Base-by-base conservation (phyloP, 2,888 invertebrate species). In the Mythimna pallens region DNA sequence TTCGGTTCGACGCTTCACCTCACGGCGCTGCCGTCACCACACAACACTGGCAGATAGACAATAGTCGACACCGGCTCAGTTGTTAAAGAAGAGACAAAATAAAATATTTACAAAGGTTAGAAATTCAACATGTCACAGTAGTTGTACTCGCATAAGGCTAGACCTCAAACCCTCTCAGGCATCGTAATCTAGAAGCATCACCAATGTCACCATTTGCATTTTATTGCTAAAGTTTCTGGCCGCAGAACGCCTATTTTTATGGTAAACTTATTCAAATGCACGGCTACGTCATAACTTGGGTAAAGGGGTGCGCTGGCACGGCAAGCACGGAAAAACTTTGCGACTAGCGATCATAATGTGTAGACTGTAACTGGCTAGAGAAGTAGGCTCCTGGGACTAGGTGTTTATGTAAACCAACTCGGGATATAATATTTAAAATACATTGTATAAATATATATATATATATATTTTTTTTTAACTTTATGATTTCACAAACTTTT, bases 221-320 rank as follows among this genome's bases (percentile, higher is more conserved):
- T 96, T 96, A 96, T 96, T 96, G 92, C 92, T 85, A 92, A 96
- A 96, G 93, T 96, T 95, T 92, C 91, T 92, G 91, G 92, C 92
- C 94, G 86, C 94, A 91, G 89, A 91, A 93, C 90, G 94, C 94
- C 94, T 94, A 95, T 95, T 96, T 96, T 95, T 95, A 95, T 94
- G 94, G 92, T 93, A 94, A 95, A 94, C 92, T 95, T 95, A 96
- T 96, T 96, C 95, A 95, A 95, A 95, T 95, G 93, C 93, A 93
- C 92, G 93, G 85, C 89, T 90, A 90, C 88, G 92, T 94, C 94
- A 95, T 96, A 96, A 96, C 95, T 96, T 92, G 91, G 88, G 88
- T 85, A 92, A 95, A 94, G 94, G 94, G 94, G 94, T 94, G 90
- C 89, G 90, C 90, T 90, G 91, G 92, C 90, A 92, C 92, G 92